Percentiles rank a stretch among this genome's conserved stretches.
phyloP scores from a whole-genome alignment of 1,140 invertebrate genomes.

The Epicauta chinensis region DNA sequence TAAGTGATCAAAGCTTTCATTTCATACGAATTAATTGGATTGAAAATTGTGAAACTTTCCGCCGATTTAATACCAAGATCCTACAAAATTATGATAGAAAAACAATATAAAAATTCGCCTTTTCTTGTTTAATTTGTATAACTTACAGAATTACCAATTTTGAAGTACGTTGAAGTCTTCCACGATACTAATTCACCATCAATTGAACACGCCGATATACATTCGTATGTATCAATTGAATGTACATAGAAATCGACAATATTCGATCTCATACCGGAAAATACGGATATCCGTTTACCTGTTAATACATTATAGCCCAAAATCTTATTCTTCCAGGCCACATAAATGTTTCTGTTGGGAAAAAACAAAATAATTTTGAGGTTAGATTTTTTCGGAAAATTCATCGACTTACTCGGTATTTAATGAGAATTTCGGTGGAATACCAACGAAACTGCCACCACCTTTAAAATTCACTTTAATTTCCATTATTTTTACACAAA shows the following conservation, averaged over 20 bases:
- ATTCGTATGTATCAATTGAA: conserved; percentile 43
- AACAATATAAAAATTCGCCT: conserved; percentile 7
- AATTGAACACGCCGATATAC: conserved; percentile 50
- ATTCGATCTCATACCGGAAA: conserved; percentile 44
- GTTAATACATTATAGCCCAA: conserved; percentile 53
- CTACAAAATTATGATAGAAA: too few relatives aligned
- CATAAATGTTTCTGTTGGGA: conserved; percentile 48
- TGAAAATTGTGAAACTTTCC: background rate
- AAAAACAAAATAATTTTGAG: background rate
- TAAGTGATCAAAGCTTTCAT: background rate
- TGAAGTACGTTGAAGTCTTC: conserved; percentile 49
- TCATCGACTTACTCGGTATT: conserved; percentile 55
- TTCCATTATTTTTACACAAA: conserved; percentile 19
- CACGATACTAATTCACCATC: conserved; percentile 48
- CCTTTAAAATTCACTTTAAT: conserved; percentile 32
- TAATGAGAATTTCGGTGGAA: conserved; percentile 54
- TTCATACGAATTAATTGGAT: background rate
- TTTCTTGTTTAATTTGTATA: conserved; percentile 38
- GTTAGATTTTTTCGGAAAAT: conserved; percentile 14
- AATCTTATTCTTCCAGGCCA: conserved; percentile 50
- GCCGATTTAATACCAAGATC: background rate
- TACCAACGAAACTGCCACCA: conserved; percentile 56
- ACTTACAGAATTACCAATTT: conserved; percentile 40
- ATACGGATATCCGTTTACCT: conserved; percentile 48
- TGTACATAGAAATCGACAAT: conserved; percentile 47